Evolutionary conservation across 2,113 vertebrate species (phyloP).

Genomic region (Platichthys flesus): DNA sequence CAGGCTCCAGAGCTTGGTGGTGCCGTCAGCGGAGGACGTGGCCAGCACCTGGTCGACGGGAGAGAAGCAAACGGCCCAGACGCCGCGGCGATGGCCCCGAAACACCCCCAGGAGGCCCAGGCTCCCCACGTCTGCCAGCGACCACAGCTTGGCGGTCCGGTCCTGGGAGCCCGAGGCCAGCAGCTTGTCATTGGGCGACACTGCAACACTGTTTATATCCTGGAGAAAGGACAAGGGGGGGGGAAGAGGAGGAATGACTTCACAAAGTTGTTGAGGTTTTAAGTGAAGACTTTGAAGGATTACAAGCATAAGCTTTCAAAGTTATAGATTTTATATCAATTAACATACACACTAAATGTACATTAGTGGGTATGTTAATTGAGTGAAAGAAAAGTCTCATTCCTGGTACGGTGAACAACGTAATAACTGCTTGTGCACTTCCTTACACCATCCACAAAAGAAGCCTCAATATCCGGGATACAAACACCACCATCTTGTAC

Average conservation of each 20-base stretch:
- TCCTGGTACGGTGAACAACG: too few relatives aligned
- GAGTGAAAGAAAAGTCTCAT: not conserved
- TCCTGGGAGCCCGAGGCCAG: slow-evolving; percentile 95
- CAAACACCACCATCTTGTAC: too few relatives aligned
- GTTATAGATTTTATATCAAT: too few relatives aligned
- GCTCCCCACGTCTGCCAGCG: slow-evolving; percentile 66
- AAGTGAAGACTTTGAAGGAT: too few relatives aligned
- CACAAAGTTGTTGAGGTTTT: too few relatives aligned
- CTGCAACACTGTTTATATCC: slow-evolving; percentile 93
- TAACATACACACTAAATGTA: too few relatives aligned
- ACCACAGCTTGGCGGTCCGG: slow-evolving; percentile 93
- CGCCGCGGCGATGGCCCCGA: slow-evolving; percentile 89
- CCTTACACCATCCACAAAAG: too few relatives aligned
- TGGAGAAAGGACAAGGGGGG: slow-evolving; percentile 46
- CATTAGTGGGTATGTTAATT: too few relatives aligned
- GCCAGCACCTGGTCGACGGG: slow-evolving; percentile 93
- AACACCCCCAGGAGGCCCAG: slow-evolving; percentile 88
- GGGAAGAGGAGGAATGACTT: not conserved
- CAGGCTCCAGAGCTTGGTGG: slow-evolving; percentile 91
- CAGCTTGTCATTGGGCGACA: slow-evolving; percentile 96
- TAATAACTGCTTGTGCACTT: too few relatives aligned
- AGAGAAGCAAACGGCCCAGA: slow-evolving; percentile 97
- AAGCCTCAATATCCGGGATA: too few relatives aligned
- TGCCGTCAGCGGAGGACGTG: slow-evolving; percentile 92
- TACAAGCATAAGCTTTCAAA: too few relatives aligned